Evolutionary conservation across 2,797 vertebrate genomes (phyloP), one percentile per base, ranked within the genome.

Genomic region (Sternotherus odoratus): DNA sequence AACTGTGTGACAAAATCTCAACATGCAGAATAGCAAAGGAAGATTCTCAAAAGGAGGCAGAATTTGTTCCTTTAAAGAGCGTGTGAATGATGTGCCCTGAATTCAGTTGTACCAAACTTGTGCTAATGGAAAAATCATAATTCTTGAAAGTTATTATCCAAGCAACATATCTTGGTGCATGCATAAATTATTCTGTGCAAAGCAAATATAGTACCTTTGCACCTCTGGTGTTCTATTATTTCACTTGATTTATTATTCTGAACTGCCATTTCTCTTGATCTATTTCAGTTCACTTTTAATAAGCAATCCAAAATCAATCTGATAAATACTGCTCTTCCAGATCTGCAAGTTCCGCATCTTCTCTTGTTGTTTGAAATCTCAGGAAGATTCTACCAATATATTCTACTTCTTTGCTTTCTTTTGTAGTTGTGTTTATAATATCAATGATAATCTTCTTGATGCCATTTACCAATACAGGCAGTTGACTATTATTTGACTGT

Each of bases 331-430:
- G 6, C 54, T 91, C 56, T 84, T 66, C 85, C 86, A 56, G 28
- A 21, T 89, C 2, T 43, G 21, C 72, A 80, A 6, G 1, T 82
- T 94, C 87, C 89, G 78, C 49, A 8, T 66, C 54, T 91, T 95
- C 91, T 77, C 82, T 90, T 92, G 30, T 46, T 82, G 17, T 9
- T n/a, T 77, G 79, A 91, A 90, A 93, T 83, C 74, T 87, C 28
- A 90, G 83, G 82, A 66, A 88, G 72, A 36, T 46, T 93, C 33
- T 50, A 88, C 12, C 30, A 48, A 49, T 87, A 53, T 91, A 69
- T 77, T 82, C 91, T 93, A 85, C 90, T 43, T 56, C 79, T 91
- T 92, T 9, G 46, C 75, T 92, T 94, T 89, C 72, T n/a, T 79
- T 93, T 88, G 75, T 90, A 69, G 74, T 77, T 16, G 63, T 0